phyloP scores from a whole-genome alignment of 2,113 vertebrate genomes.

The Lamprotornis superbus region DNA sequence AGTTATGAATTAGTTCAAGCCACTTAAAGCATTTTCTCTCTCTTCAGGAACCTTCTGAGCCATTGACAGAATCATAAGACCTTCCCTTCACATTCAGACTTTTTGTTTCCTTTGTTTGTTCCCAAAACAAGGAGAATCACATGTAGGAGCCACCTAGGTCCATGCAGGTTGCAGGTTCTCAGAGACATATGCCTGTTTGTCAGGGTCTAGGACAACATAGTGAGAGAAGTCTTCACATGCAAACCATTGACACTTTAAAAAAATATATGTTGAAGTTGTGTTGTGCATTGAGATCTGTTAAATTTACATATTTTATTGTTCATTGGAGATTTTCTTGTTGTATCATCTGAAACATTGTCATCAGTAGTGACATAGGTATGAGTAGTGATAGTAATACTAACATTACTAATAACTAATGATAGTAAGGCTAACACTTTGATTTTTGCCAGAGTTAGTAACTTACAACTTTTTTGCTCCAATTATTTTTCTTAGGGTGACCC shows the following conservation, averaged over 20 bases:
- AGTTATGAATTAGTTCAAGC: background rate
- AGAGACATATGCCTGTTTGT: background rate
- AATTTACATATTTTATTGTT: background rate
- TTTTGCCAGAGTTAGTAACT: background rate
- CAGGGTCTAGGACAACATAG: background rate
- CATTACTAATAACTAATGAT: background rate
- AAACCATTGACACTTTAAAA: background rate
- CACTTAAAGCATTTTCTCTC: background rate
- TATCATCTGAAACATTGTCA: background rate
- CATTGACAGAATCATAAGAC: background rate
- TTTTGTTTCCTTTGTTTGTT: background rate
- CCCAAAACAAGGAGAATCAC: background rate
- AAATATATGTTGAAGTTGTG: background rate
- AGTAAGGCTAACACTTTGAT: background rate
- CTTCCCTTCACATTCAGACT: background rate
- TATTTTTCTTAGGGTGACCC: constrained; percentile 87
- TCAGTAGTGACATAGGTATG: background rate
- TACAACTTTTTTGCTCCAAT: background rate
- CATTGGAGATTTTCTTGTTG: background rate
- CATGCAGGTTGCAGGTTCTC: background rate
- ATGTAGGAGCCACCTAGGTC: background rate
- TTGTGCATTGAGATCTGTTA: background rate
- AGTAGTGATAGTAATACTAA: background rate
- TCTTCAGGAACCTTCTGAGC: background rate
- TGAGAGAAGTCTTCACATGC: background rate